Evolutionary conservation across 2,888 invertebrate species (phyloP).

Genomic region (Tachystola acroxantha): DNA sequence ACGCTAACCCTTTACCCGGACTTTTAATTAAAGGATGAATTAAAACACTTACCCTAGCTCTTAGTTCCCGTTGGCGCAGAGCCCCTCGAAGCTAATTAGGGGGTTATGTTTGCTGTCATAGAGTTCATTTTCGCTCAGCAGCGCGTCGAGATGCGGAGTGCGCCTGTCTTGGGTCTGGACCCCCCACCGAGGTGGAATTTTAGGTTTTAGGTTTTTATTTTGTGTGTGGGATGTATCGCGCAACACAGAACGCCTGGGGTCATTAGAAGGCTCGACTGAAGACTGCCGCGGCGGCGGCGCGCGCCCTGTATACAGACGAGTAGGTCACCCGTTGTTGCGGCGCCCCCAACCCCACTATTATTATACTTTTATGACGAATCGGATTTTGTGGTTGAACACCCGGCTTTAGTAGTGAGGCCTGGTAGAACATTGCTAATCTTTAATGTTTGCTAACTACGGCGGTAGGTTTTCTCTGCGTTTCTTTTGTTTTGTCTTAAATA

Average conservation of each 20-base stretch:
- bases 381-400: constrained; percentile 61
- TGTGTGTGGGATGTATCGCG: constrained; percentile 44
- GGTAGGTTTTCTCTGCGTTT: not conserved
- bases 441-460: constrained; percentile 6
- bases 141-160: constrained; percentile 32
- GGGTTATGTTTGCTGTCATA: constrained; percentile 53
- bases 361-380: constrained; percentile 78
- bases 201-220: constrained; percentile 47
- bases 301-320: constrained; percentile 41
- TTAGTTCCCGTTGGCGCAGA: constrained; percentile 27
- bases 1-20: constrained; percentile 3
- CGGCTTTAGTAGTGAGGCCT: constrained; percentile 48
- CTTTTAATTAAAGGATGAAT: constrained; percentile 15
- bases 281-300: constrained; percentile 75
- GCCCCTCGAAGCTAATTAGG: constrained; percentile 52
- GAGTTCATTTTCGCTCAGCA: constrained; percentile 59
- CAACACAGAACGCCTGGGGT: constrained; percentile 72
- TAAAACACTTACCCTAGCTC: constrained; percentile 14
- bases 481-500: not conserved
- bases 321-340: constrained; percentile 74
- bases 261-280: constrained; percentile 73
- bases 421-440: constrained; percentile 16
- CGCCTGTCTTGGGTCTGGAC: constrained; percentile 57
- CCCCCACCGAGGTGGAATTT: constrained; percentile 41
- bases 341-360: constrained; percentile 74